Percentiles rank a stretch among this genome's conserved stretches.
Evolutionary conservation across 1,140 invertebrate species (phyloP).

Genomic region (Mamestra configurata): DNA sequence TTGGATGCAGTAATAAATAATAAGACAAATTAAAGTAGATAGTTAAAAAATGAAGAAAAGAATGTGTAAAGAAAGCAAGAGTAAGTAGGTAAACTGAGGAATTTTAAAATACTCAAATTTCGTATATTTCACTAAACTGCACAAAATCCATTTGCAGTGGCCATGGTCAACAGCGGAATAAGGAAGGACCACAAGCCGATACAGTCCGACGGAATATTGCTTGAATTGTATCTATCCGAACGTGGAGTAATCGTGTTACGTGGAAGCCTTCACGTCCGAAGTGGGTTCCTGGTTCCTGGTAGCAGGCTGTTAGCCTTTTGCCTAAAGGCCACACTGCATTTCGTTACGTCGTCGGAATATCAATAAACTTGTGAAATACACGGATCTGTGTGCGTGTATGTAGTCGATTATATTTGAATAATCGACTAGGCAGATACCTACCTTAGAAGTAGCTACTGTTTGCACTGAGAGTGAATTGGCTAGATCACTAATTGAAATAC

Average conservation of each 20-base stretch:
- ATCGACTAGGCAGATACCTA: no score
- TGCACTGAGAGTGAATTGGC: no score
- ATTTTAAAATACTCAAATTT: no score
- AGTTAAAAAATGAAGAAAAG: no score
- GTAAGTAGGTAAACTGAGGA: no score
- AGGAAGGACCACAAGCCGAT: background rate
- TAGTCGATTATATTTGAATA: background rate
- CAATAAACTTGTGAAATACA: background rate
- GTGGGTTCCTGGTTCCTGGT: background rate
- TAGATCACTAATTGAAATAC: no score
- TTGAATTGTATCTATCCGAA: slow-evolving; percentile 5
- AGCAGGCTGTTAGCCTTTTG: slow-evolving; percentile 20
- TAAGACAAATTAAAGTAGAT: no score
- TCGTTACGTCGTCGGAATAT: slow-evolving; percentile 2
- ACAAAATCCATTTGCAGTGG: background rate
- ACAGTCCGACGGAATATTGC: background rate
- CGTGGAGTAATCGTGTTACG: slow-evolving; percentile 14
- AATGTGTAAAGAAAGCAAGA: no score
- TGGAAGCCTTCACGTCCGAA: background rate
- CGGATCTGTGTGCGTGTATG: background rate
- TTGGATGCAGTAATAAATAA: no score
- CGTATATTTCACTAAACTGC: no score
- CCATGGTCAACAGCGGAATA: background rate
- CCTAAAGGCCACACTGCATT: slow-evolving; percentile 25
- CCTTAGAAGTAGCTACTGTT: no score